Evolutionary conservation across 92 coral and sea anemone species (phyloP).

Genomic region (Epizoanthus rinbou): DNA sequence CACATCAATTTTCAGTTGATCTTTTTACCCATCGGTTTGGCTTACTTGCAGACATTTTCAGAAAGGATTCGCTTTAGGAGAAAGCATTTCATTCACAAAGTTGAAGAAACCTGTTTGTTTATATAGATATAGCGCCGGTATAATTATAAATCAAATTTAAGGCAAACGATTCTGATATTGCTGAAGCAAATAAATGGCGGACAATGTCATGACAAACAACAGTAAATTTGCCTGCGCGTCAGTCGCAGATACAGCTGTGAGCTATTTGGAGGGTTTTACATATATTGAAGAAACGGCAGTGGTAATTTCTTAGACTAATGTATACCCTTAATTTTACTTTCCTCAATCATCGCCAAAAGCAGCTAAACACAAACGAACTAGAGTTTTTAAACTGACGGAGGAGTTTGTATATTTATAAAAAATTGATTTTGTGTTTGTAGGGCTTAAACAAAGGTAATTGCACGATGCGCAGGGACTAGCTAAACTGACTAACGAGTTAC

Average conservation of each 20-base stretch:
- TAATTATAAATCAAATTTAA: neutral
- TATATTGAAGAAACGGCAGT: neutral
- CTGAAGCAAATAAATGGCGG: conserved; percentile 6
- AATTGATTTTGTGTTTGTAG: neutral
- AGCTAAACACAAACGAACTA: neutral
- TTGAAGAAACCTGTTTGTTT: too few relatives aligned
- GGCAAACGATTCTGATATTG: neutral
- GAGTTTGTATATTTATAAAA: neutral
- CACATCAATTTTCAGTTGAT: too few relatives aligned
- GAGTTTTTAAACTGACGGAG: neutral
- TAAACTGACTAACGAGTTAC: neutral
- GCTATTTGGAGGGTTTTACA: neutral
- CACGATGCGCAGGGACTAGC: neutral
- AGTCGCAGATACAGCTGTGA: neutral
- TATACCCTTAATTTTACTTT: too few relatives aligned
- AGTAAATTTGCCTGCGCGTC: neutral
- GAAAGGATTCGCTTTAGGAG: too few relatives aligned
- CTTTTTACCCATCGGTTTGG: too few relatives aligned
- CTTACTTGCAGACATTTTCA: too few relatives aligned
- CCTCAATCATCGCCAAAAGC: neutral
- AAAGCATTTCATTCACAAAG: too few relatives aligned
- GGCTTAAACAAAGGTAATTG: neutral
- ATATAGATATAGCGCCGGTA: too few relatives aligned
- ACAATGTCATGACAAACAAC: neutral
- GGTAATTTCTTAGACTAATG: too few relatives aligned